Percentiles rank a stretch among this genome's conserved stretches.
Evolutionary conservation across 2,113 vertebrate genomes (phyloP).

Genomic region (Oncorhynchus kisutch): DNA sequence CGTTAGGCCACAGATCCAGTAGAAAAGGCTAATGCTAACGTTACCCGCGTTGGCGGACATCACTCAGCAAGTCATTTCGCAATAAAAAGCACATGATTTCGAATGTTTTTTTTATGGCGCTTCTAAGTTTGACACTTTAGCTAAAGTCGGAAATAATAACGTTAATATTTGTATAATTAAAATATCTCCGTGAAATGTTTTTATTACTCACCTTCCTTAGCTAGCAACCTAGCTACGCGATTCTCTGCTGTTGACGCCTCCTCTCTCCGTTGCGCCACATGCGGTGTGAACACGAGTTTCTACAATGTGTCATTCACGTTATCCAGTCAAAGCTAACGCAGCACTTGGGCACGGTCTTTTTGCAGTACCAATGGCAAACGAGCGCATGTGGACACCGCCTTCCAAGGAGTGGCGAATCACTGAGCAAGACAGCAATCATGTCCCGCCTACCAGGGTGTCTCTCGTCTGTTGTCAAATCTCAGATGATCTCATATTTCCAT

Average conservation of each 20-base stretch:
- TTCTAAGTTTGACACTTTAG: neutral
- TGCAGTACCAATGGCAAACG: constrained; percentile 50
- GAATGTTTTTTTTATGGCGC: neutral
- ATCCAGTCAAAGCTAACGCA: constrained; percentile 60
- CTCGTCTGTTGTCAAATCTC: no score
- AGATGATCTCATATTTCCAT: no score
- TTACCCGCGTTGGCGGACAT: neutral
- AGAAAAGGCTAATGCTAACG: neutral
- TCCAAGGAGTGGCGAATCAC: constrained; percentile 60
- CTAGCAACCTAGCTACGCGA: constrained; percentile 60
- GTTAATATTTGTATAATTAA: neutral
- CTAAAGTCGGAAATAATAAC: neutral
- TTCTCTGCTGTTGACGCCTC: constrained; percentile 77
- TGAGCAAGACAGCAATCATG: neutral
- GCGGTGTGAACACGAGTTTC: constrained; percentile 87
- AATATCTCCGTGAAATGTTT: neutral
- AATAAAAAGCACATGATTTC: neutral
- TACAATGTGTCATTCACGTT: constrained; percentile 62
- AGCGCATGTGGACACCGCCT: constrained; percentile 61
- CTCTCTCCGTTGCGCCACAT: constrained; percentile 84
- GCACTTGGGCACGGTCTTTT: constrained; percentile 69
- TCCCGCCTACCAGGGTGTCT: constrained; percentile 5
- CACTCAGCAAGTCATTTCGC: neutral
- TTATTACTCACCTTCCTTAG: constrained; percentile 62
- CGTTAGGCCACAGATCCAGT: neutral